Percentiles rank a stretch among this genome's conserved stretches.
Evolutionary conservation across 2,113 vertebrate genomes (phyloP).

Genomic region (Psilopogon haemacephalus): DNA sequence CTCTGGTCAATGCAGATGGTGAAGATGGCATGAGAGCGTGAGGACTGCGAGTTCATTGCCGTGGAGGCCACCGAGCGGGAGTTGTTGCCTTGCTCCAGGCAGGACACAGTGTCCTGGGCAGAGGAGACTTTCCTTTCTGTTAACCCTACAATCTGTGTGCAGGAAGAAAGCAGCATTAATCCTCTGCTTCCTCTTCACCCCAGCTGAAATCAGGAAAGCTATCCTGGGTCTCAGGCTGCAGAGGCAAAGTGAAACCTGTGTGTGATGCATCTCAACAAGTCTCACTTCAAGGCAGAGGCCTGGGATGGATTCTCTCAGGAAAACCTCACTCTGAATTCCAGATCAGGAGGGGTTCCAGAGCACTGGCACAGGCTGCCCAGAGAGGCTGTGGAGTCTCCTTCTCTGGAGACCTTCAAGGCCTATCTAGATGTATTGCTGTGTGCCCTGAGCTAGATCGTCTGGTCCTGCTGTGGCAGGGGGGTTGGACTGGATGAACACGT

Average conservation of each 20-base stretch:
- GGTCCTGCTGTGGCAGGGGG: no score
- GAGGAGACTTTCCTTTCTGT: conserved; percentile 83
- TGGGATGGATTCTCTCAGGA: neutral
- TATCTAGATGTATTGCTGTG: no score
- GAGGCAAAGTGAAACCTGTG: neutral
- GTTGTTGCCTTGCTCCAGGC: conserved; percentile 91
- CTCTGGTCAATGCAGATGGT: conserved; percentile 91
- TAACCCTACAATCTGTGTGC: conserved; percentile 88
- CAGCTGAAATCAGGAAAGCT: neutral
- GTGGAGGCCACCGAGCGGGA: conserved; percentile 91
- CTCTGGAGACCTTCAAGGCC: no score
- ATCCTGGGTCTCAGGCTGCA: neutral
- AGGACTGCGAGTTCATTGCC: conserved; percentile 95
- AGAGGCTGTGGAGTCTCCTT: no score
- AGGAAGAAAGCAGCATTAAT: neutral
- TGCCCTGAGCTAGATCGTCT: no score
- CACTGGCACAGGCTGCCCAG: no score
- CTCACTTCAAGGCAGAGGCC: neutral
- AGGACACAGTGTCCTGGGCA: conserved; percentile 84
- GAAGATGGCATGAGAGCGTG: conserved; percentile 96
- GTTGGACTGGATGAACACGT: no score
- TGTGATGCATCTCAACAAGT: rapidly evolving
- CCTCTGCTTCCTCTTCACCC: neutral
- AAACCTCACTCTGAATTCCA: neutral
- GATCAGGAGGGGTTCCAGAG: no score